These are phyloP conservation scores for Heterodera filipjevi DNA, from an alignment of 2,888 invertebrate species.

Conservation along the genomic window DNA sequence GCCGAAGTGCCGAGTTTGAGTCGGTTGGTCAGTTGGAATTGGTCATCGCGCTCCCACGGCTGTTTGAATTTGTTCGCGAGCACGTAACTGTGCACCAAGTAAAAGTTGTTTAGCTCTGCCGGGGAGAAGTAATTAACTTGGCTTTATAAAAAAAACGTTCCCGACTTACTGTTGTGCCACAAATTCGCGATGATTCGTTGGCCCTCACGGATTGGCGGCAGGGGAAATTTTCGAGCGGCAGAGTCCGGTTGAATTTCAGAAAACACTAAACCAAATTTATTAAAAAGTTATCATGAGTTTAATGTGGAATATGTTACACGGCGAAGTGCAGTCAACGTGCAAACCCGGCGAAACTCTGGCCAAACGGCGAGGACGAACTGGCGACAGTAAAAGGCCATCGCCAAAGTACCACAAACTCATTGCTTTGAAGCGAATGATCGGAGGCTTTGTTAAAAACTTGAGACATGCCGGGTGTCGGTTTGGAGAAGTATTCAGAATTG, in stretches of 20 bases:
- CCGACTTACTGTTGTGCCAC: conserved; percentile 8
- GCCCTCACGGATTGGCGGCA: neutral
- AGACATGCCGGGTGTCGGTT: neutral
- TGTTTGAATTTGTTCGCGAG: neutral
- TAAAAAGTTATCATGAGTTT: neutral
- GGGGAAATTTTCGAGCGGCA: neutral
- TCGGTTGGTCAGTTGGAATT: neutral
- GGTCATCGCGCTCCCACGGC: neutral
- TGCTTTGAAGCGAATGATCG: neutral
- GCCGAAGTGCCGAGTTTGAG: neutral
- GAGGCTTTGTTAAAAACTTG: neutral
- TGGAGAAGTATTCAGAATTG: neutral
- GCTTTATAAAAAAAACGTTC: too few species aligned
- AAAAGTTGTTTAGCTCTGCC: neutral
- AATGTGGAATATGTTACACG: neutral
- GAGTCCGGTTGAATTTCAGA: neutral
- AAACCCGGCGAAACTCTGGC: neutral
- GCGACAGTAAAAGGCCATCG: neutral
- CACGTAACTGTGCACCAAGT: conserved; percentile 7
- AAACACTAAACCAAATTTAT: neutral
- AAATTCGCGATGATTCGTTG: conserved; percentile 1
- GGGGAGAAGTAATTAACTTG: neutral
- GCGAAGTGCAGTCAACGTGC: neutral
- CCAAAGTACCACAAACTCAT: neutral
- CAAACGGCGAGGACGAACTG: neutral